Percentiles rank a stretch among this genome's conserved stretches.
phyloP scores from a whole-genome alignment of 1,140 invertebrate species.

The Scaptomyza montana region DNA sequence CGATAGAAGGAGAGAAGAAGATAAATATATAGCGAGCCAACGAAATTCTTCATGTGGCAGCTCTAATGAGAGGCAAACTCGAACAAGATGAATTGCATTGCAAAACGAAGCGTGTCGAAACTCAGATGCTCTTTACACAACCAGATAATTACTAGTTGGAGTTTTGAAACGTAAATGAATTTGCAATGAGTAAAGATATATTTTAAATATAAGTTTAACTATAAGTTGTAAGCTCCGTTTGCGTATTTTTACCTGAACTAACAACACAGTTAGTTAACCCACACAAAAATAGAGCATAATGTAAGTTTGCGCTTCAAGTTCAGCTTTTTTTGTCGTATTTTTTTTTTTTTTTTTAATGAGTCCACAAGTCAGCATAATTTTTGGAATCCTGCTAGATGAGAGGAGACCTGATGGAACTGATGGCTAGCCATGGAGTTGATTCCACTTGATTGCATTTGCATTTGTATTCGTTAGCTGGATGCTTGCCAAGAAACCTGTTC shows the following conservation, averaged over 20 bases:
- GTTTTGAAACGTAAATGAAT: background rate
- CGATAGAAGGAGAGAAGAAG: background rate
- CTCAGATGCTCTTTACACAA: constrained; percentile 26
- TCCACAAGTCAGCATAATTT: constrained; percentile 24
- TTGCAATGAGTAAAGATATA: background rate
- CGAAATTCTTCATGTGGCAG: constrained; percentile 51
- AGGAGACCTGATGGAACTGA: constrained; percentile 5
- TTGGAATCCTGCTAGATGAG: constrained; percentile 2
- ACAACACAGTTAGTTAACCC: too few relatives aligned
- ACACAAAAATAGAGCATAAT: constrained; percentile 23
- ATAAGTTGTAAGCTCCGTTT: too few relatives aligned
- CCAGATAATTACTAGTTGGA: constrained; percentile 5
- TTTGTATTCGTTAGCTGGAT: constrained; percentile 6
- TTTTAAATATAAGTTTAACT: background rate
- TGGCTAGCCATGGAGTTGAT: background rate
- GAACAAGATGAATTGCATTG: constrained; percentile 26
- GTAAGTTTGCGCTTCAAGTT: constrained; percentile 52
- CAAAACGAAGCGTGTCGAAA: constrained; percentile 22
- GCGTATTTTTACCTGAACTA: too few relatives aligned
- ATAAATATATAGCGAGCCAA: background rate
- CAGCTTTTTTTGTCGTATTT: constrained; percentile 45
- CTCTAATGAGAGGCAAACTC: constrained; percentile 34
- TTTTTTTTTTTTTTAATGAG: constrained; percentile 49
- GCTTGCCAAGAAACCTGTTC: constrained; percentile 53
- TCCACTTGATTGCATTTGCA: background rate